A percentile compares a stretch with the other conserved stretches of the same genome.
Conservation (phyloP, 2,113 vertebrate genomes). For the Lampris incognitus region DNA sequence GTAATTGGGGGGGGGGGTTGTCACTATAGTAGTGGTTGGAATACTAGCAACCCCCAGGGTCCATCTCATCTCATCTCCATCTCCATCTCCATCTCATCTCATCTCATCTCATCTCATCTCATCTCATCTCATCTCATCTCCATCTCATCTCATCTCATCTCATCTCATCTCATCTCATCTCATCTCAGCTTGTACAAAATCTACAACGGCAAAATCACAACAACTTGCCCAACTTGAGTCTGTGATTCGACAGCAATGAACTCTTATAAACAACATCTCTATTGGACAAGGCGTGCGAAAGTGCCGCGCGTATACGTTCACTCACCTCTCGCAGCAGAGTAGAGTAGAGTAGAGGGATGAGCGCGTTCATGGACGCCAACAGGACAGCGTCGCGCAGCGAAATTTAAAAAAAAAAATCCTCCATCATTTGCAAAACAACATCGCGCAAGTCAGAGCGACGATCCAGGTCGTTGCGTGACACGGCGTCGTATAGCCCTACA, state of each 20-base stretch:
- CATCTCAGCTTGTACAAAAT: too few species aligned
- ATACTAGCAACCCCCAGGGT: too few species aligned
- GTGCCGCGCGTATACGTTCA: slow-evolving; percentile 66
- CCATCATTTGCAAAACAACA: slow-evolving; percentile 55
- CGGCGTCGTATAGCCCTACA: slow-evolving; percentile 44
- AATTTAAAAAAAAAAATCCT: slow-evolving; percentile 16
- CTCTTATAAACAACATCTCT: slow-evolving; percentile 10
- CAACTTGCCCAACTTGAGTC: neutral
- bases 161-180: too few species aligned
- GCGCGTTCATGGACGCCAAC: slow-evolving; percentile 68
- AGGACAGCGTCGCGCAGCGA: slow-evolving; percentile 32
- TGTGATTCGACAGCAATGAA: slow-evolving; percentile 25
- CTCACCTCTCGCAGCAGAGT: slow-evolving; percentile 77
- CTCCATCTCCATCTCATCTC: too few species aligned
- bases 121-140: too few species aligned
- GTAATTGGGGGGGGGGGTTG: too few species aligned
- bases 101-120: too few species aligned
- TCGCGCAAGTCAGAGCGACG: slow-evolving; percentile 29
- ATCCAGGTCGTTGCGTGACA: neutral
- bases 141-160: too few species aligned
- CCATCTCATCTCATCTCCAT: too few species aligned
- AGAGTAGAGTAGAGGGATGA: slow-evolving; percentile 50
- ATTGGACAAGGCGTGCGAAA: slow-evolving; percentile 45
- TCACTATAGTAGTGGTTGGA: too few species aligned
- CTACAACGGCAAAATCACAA: neutral